A percentile compares a stretch with the other conserved stretches of the same genome.
Conservation (phyloP, 2,797 vertebrate species). For the Tachyglossus aculeatus region DNA sequence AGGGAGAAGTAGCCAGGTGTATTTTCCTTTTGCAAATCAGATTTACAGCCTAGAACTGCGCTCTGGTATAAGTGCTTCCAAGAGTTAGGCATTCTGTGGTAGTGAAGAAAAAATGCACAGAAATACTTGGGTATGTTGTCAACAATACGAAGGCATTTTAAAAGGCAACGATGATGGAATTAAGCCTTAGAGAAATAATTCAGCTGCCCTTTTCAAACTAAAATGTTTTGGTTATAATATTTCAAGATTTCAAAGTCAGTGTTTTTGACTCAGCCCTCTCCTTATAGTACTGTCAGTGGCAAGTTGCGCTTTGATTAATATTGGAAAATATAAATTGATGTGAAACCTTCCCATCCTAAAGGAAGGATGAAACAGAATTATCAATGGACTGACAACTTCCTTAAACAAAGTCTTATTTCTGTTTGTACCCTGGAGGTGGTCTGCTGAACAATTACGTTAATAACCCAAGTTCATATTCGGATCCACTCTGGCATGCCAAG, state of each 20-base stretch:
- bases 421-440: not conserved
- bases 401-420: too few species aligned
- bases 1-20: not conserved
- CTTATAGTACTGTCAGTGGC: not conserved
- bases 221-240: not conserved
- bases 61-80: not conserved
- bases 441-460: conserved; percentile 2
- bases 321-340: too few species aligned
- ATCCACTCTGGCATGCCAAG: conserved; percentile 14
- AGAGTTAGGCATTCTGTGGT: not conserved
- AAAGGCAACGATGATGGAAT: not conserved
- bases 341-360: too few species aligned
- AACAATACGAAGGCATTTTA: conserved; percentile 1
- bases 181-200: not conserved
- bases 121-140: not conserved
- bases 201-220: conserved; percentile 10
- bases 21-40: not conserved
- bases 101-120: conserved; percentile 15
- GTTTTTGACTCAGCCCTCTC: conserved; percentile 2
- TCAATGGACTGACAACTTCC: too few species aligned
- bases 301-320: too few species aligned
- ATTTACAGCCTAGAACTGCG: not conserved
- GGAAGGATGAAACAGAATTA: too few species aligned
- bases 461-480: conserved; percentile 17
- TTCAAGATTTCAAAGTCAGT: conserved; percentile 23